Conservation (phyloP, 2,113 vertebrate species). For the Muntiacus reevesi region DNA sequence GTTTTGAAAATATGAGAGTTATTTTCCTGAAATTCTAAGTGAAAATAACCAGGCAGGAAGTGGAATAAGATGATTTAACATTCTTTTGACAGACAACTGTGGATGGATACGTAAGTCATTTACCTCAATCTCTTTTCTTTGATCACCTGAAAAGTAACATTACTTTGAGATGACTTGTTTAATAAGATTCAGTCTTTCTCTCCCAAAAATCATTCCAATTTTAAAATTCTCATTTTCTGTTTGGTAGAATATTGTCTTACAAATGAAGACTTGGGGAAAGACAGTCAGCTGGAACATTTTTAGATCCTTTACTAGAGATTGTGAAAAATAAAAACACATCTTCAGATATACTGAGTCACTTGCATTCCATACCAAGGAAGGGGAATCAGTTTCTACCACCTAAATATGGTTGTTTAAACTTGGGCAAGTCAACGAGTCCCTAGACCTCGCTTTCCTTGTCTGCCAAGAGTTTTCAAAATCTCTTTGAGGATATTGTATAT, state of each 20-base stretch:
- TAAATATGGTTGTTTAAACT: background rate
- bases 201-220: background rate
- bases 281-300: background rate
- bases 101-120: slow-evolving; percentile 3
- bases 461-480: background rate
- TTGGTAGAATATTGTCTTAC: background rate
- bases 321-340: slow-evolving; percentile 29
- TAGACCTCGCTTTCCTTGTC: background rate
- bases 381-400: background rate
- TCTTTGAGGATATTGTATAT: background rate
- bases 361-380: background rate
- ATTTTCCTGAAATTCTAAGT: slow-evolving; percentile 42
- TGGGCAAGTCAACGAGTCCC: background rate
- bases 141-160: slow-evolving; percentile 28
- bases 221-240: slow-evolving; percentile 20
- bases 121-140: slow-evolving; percentile 40
- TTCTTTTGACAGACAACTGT: slow-evolving; percentile 24
- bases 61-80: slow-evolving; percentile 1
- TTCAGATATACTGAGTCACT: background rate
- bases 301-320: background rate
- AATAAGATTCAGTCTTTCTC: slow-evolving; percentile 11
- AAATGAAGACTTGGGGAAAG: slow-evolving; percentile 27
- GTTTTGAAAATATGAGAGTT: slow-evolving; percentile 25
- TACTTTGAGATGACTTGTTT: slow-evolving; percentile 39
- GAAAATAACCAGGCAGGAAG: slow-evolving; percentile 25